These are phyloP conservation scores for Clamator glandarius DNA, from an alignment of 2,797 vertebrate genomes.

Conservation along the genomic window DNA sequence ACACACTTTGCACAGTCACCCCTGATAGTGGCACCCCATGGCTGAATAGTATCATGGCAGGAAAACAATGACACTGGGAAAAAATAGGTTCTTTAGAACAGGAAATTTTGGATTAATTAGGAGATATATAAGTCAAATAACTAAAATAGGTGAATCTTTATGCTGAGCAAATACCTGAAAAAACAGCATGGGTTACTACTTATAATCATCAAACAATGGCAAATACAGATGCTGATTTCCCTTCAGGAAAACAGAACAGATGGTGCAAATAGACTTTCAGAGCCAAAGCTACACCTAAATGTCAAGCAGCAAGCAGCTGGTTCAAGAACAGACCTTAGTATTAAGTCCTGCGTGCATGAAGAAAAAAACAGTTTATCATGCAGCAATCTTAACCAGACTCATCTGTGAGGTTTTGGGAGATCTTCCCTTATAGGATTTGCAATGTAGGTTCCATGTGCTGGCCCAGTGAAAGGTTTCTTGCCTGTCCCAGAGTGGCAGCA, in stretches of 20 bases:
- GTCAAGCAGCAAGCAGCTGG: not conserved
- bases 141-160: not conserved
- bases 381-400: not conserved
- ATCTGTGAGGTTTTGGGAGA: not conserved
- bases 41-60: not conserved
- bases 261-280: not conserved
- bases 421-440: not conserved
- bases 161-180: slow-evolving; percentile 2
- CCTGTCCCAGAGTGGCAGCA: not conserved
- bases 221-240: slow-evolving; percentile 32
- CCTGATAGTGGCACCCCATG: not conserved
- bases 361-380: not conserved
- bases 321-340: not conserved
- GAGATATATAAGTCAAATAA: not conserved
- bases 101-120: not conserved
- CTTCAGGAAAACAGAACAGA: slow-evolving; percentile 18
- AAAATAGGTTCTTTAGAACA: not conserved
- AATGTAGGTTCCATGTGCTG: not conserved
- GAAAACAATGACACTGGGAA: not conserved
- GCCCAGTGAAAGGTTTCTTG: not conserved
- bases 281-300: slow-evolving; percentile 14
- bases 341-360: not conserved
- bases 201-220: not conserved
- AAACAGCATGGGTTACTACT: not conserved
- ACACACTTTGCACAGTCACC: not conserved